A percentile compares a stretch with the other conserved stretches of the same genome.
These are phyloP conservation scores for Drosophila sordidula DNA, from an alignment of 2,888 invertebrate genomes.

Conservation along the genomic window DNA sequence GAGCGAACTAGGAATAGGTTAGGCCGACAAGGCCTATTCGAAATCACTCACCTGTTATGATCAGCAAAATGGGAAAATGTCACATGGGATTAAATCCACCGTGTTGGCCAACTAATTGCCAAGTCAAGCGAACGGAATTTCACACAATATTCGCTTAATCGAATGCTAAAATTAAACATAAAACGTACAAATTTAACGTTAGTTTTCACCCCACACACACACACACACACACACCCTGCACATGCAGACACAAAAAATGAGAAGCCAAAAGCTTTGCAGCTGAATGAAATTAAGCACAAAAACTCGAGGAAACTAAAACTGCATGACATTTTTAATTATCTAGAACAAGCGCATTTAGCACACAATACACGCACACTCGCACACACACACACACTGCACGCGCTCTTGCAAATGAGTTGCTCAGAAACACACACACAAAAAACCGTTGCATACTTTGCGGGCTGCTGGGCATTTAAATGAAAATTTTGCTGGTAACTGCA, in stretches of 20 bases:
- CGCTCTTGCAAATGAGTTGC: conserved; percentile 29
- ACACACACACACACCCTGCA: neutral
- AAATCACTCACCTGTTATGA: conserved; percentile 8
- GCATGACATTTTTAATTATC: conserved; percentile 72
- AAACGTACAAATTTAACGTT: neutral
- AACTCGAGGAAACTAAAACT: conserved; percentile 31
- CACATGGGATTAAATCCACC: neutral
- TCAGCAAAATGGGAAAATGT: conserved; percentile 6
- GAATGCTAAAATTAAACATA: conserved; percentile 2
- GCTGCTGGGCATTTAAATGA: conserved; percentile 67
- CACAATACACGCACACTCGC: conserved; percentile 19
- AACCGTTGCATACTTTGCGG: conserved; percentile 66
- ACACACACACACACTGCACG: conserved; percentile 4
- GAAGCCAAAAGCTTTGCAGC: conserved; percentile 9
- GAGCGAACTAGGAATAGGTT: neutral
- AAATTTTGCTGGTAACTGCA: conserved; percentile 58
- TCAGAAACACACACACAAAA: conserved; percentile 39
- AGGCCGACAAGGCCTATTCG: neutral
- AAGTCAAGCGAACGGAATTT: conserved; percentile 18
- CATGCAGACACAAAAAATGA: neutral
- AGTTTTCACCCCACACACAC: neutral
- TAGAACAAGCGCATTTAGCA: conserved; percentile 71
- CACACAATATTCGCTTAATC: conserved; percentile 9
- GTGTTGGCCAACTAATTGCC: conserved; percentile 2
- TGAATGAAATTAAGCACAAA: conserved; percentile 53